Percentiles rank a stretch among this genome's conserved stretches.
Conservation (phyloP, 2,113 vertebrate genomes). For the Erpornis zantholeuca region DNA sequence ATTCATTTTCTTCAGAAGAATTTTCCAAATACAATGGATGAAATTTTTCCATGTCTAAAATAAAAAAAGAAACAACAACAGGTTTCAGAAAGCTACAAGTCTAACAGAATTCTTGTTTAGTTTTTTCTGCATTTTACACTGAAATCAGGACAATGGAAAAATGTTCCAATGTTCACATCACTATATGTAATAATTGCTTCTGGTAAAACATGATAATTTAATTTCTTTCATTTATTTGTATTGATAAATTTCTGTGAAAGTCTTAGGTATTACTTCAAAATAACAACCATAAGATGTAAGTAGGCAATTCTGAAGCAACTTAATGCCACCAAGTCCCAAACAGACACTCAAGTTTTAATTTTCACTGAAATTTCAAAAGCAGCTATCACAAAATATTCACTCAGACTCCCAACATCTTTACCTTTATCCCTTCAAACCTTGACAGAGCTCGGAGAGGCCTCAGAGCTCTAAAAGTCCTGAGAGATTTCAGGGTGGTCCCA, state of each 20-base stretch:
- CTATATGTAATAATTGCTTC: background rate
- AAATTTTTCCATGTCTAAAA: background rate
- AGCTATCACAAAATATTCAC: background rate
- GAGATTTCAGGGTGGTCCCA: constrained; percentile 77
- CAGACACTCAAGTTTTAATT: background rate
- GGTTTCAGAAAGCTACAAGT: background rate
- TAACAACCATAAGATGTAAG: background rate
- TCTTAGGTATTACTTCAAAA: background rate
- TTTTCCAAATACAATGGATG: background rate
- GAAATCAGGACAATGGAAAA: background rate
- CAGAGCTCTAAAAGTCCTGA: constrained; percentile 88
- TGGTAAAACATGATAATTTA: background rate
- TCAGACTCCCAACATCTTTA: background rate
- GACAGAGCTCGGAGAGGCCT: constrained; percentile 91
- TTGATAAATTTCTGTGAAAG: background rate
- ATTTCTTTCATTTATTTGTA: background rate
- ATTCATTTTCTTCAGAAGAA: background rate
- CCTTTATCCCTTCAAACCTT: constrained; percentile 82
- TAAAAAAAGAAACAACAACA: background rate
- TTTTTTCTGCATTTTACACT: background rate
- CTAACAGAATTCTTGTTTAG: background rate
- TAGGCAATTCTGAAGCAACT: background rate
- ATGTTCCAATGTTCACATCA: background rate
- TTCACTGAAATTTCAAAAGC: background rate
- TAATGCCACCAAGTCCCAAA: background rate